Conservation (phyloP, 2,888 invertebrate species). For the Bibio marci region DNA sequence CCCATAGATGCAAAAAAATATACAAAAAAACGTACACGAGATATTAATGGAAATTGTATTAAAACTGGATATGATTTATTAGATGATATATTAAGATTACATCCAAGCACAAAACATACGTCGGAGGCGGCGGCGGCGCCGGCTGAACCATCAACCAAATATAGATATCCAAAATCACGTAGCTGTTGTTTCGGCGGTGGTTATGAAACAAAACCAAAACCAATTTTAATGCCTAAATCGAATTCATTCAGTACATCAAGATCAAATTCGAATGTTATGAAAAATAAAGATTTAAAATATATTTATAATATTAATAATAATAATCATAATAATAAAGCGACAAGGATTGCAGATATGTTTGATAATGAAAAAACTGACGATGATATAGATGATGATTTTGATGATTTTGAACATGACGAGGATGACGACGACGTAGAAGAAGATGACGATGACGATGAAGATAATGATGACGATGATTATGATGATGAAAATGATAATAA, state of each 20-base stretch:
- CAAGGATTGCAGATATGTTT: not conserved
- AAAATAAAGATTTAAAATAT: not conserved
- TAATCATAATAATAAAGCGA: not conserved
- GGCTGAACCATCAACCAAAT: conserved; percentile 20
- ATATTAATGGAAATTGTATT: conserved; percentile 19
- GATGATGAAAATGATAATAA: conserved; percentile 25
- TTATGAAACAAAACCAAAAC: conserved; percentile 15
- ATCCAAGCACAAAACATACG: not conserved
- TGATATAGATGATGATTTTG: conserved; percentile 22
- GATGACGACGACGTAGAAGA: conserved; percentile 12
- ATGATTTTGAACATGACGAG: conserved; percentile 14
- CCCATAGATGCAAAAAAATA: conserved; percentile 19
- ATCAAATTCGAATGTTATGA: not conserved
- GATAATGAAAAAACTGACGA: conserved; percentile 13
- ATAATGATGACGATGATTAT: conserved; percentile 11
- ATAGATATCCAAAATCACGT: conserved; percentile 27
- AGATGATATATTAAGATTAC: conserved; percentile 10
- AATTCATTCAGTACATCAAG: conserved; percentile 24
- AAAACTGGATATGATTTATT: conserved; percentile 18
- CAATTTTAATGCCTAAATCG: conserved; percentile 23
- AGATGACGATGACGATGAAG: conserved; percentile 13
- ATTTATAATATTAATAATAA: not conserved
- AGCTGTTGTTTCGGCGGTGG: conserved; percentile 26
- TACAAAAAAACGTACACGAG: conserved; percentile 20
- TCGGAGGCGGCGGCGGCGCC: too few relatives aligned